Base-by-base conservation (phyloP, 1,140 invertebrate species). In the Hyphantria cunea region DNA sequence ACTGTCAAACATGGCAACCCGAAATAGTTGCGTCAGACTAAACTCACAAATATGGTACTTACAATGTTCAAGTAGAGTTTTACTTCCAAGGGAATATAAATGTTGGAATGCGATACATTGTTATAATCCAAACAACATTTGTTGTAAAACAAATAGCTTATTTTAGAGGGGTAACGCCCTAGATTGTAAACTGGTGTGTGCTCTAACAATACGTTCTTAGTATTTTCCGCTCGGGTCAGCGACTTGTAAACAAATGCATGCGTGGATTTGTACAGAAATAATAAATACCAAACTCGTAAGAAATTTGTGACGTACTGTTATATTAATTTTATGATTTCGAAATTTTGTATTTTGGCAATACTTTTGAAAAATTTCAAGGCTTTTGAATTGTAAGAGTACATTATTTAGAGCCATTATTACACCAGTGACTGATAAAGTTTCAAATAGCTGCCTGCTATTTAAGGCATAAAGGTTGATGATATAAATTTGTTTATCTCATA, bases 91-190 rank as follows among this genome's bases (percentile, higher is more conserved):
- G 68, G 67, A 82, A 76, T 70, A 67, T 66, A 70, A 64, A 31
- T 25, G 17, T 25, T 25, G 74, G 74, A 77, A 86, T 76, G 72
- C 71, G 68, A 72, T 76, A 76, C 73, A 51, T 62, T 78, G 83
- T 80, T 78, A 67, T 70, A 78, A 72, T 64, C 59, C 72, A 74
- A 79, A 72, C 82, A 76, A 55, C 55, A 67, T 64, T 79, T 58
- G 77, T 80, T 84, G 78, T 83, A 70, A 76, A 82, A 78, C 73
- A 82, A 84, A 84, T 80, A 74, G 66, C 82, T 79, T 78, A 74
- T 82, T 83, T 86, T 78, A 85, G 80, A 75, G 74, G 83, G 85
- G 79, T 84, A 88, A 88, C 76, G 85, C 68, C 82, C 85, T 76
- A 81, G 76, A 80, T 79, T 81, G 81, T 84, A 80, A 83, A 80